Evolutionary conservation across 2,113 vertebrate genomes (phyloP).

Genomic region (Corythaixoides concolor): DNA sequence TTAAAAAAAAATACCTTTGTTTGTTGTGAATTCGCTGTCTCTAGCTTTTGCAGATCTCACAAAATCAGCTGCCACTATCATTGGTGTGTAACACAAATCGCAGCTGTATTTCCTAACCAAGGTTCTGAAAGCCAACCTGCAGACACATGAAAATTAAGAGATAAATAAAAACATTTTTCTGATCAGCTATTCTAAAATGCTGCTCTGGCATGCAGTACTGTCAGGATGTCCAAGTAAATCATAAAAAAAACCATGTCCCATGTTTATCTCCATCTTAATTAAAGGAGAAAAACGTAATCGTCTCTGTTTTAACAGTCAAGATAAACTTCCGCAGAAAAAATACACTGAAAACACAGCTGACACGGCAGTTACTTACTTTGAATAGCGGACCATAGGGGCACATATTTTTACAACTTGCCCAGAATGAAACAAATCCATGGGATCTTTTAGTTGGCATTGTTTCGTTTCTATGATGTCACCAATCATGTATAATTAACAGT

Average conservation of each 20-base stretch:
- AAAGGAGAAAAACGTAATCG: not conserved
- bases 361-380: conserved; percentile 84
- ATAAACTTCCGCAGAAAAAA: not conserved
- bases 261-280: not conserved
- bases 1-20: conserved; percentile 74
- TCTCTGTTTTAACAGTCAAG: not conserved
- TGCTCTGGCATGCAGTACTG: not conserved
- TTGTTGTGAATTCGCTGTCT: conserved; percentile 98
- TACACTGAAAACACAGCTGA: not conserved
- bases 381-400: conserved; percentile 98
- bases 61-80: conserved; percentile 96
- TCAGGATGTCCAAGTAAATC: not conserved
- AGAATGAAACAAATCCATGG: conserved; percentile 87
- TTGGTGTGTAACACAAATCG: conserved; percentile 95
- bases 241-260: not conserved
- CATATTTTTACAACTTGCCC: conserved; percentile 87
- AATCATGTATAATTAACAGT: conserved; percentile 20
- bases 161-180: not conserved
- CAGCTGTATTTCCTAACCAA: conserved; percentile 92
- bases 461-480: conserved; percentile 10
- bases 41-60: conserved; percentile 92
- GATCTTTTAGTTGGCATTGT: conserved; percentile 58
- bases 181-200: not conserved
- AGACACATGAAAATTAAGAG: conserved; percentile 4
- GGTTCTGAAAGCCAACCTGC: conserved; percentile 91